Evolutionary conservation across 1,140 invertebrate species (phyloP).

Genomic region (Epicauta chinensis): DNA sequence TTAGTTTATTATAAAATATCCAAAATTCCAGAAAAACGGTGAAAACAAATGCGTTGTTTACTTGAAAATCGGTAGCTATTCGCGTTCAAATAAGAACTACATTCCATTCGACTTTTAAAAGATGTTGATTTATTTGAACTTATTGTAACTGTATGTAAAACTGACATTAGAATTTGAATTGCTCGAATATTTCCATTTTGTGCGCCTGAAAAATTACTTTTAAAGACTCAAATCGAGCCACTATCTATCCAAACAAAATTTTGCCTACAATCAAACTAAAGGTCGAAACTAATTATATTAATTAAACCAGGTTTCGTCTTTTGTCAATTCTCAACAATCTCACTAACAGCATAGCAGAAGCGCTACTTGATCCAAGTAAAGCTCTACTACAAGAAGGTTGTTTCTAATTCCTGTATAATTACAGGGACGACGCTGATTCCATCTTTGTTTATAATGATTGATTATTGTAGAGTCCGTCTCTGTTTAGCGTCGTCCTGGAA

Average conservation of each 20-base stretch:
- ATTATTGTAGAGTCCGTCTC: slow-evolving; percentile 15
- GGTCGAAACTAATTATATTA: slow-evolving; percentile 27
- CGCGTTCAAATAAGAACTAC: no score
- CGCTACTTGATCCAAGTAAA: slow-evolving; percentile 28
- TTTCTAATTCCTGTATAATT: slow-evolving; percentile 34
- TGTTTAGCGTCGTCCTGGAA: slow-evolving; percentile 20
- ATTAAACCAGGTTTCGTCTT: slow-evolving; percentile 32
- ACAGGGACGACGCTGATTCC: slow-evolving; percentile 11
- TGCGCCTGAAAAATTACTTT: not conserved
- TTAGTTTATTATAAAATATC: no score
- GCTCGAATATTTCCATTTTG: no score
- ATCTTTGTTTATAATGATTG: slow-evolving; percentile 18
- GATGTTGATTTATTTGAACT: no score
- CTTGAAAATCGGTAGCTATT: no score
- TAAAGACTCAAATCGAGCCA: no score
- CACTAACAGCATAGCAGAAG: slow-evolving; percentile 28
- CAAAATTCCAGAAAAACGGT: no score
- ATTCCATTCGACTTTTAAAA: no score
- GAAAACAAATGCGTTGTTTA: no score
- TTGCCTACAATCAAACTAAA: not conserved
- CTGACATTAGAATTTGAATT: no score
- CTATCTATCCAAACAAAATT: no score
- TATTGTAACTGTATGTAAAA: no score
- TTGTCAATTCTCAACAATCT: slow-evolving; percentile 27
- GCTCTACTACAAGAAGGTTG: slow-evolving; percentile 28